phyloP scores from a whole-genome alignment of 2,888 invertebrate genomes.

The Lasioglossum zephyrum region DNA sequence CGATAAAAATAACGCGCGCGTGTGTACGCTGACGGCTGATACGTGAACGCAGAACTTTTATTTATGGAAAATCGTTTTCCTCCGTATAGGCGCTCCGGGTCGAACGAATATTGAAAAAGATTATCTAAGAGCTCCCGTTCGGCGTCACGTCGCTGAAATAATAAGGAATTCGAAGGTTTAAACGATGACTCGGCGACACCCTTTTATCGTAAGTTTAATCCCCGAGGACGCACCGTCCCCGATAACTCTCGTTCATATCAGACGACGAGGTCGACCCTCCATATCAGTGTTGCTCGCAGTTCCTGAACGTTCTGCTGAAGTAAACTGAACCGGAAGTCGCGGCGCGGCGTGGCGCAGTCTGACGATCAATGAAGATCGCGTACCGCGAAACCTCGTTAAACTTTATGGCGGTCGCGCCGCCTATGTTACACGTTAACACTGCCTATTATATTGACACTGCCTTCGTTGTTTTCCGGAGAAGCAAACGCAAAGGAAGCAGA shows the following conservation, averaged over 20 bases:
- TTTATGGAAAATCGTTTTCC: constrained; percentile 20
- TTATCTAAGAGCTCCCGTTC: neutral
- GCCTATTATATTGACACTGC: constrained; percentile 36
- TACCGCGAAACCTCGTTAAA: neutral
- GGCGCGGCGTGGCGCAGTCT: too few relatives aligned
- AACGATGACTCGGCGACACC: neutral
- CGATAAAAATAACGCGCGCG: neutral
- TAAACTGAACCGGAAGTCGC: neutral
- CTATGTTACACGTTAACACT: constrained; percentile 39
- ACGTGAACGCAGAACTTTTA: neutral
- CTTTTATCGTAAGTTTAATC: constrained; percentile 17
- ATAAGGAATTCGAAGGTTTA: constrained; percentile 12
- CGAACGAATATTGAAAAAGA: neutral
- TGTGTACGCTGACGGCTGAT: neutral
- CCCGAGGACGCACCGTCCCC: neutral
- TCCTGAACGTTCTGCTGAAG: constrained; percentile 21
- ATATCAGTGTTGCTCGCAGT: constrained; percentile 41
- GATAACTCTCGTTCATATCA: constrained; percentile 40
- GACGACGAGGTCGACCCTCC: constrained; percentile 34
- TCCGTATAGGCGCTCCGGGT: neutral
- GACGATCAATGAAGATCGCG: neutral
- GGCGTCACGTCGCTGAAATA: neutral
- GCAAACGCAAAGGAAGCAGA: too few relatives aligned
- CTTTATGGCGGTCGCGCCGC: constrained; percentile 40
- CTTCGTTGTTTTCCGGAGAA: neutral